Evolutionary conservation across 2,888 invertebrate genomes (phyloP), one percentile per base, ranked within the genome.

Genomic region (Podabrus alpinus): DNA sequence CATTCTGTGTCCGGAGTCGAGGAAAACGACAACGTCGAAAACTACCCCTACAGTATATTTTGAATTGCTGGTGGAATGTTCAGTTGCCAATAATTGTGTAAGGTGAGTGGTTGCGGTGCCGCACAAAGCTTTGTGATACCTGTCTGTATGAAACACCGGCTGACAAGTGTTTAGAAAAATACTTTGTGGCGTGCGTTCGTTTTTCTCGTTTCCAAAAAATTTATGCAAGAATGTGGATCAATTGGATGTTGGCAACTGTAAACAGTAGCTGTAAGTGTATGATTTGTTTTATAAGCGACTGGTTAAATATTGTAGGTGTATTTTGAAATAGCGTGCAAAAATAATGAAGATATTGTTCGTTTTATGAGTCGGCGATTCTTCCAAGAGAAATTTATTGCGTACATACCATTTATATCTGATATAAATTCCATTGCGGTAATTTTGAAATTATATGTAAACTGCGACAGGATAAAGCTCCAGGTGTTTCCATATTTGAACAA

Each of bases 221-320:
- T 78, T 79, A 79, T 79, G 79, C 79, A 79, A 76, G 79, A 78
- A 79, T 79, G 79, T 76, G 76, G 76, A 73, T 77, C 76, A 73
- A 67, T 77, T 79, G 79, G 79, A 79, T 76, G 77, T 74, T 68
- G 69, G 72, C 72, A 69, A 75, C 76, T 74, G 79, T 79, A 78
- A 78, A 78, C 79, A 79, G 79, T 76, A 78, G 79, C 79, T 78
- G 79, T 79, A 77, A 79, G 79, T 79, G 77, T 75, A 77, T 77
- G 77, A 76, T 75, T 79, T 75, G 74, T 71, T 76, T 61, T 60
- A 60, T 69, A 45, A 17, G 72, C 67, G 67, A 25, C 69, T 70
- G 72, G 72, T 74, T 72, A 66, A n/a, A 68, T 15, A 19, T 64
- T 68, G 73, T 73, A 71, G 73, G 73, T 21, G 69, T 66, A 66